Percentiles rank a stretch among this genome's conserved stretches.
Conservation (phyloP, 2,888 invertebrate genomes). For the Hecatera dysodea region DNA sequence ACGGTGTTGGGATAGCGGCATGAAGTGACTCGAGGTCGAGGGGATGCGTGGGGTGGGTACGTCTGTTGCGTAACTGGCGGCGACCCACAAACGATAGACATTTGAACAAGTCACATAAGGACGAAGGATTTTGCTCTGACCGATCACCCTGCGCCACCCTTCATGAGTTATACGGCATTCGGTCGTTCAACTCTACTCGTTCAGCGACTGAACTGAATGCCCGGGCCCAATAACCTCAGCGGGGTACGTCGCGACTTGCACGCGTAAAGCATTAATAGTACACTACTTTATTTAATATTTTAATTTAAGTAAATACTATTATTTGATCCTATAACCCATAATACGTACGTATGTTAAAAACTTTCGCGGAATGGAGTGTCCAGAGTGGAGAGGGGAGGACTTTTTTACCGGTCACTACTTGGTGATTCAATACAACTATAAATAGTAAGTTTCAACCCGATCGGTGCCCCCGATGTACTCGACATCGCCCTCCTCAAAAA, state of each 20-base stretch:
- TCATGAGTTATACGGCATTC: constrained; percentile 69
- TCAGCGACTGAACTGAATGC: constrained; percentile 65
- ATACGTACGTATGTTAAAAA: neutral
- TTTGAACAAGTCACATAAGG: constrained; percentile 80
- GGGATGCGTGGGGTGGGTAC: constrained; percentile 69
- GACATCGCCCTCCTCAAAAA: too few relatives aligned
- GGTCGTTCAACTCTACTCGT: constrained; percentile 78
- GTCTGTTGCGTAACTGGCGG: constrained; percentile 78
- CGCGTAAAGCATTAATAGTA: constrained; percentile 9
- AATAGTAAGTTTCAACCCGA: too few relatives aligned
- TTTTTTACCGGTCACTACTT: too few relatives aligned
- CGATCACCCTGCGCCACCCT: constrained; percentile 84
- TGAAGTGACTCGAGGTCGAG: constrained; percentile 68
- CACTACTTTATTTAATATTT: neutral
- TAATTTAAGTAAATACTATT: neutral
- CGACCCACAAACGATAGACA: constrained; percentile 79
- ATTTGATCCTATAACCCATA: neutral
- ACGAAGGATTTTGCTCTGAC: constrained; percentile 79
- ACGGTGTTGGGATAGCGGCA: constrained; percentile 64
- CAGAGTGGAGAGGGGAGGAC: too few relatives aligned
- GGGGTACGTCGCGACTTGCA: constrained; percentile 50
- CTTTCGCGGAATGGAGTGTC: too few relatives aligned
- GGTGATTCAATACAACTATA: too few relatives aligned
- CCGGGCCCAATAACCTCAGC: constrained; percentile 66
- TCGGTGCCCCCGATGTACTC: too few relatives aligned